phyloP scores from a whole-genome alignment of 1,140 invertebrate genomes.

The Bactericera cockerelli region DNA sequence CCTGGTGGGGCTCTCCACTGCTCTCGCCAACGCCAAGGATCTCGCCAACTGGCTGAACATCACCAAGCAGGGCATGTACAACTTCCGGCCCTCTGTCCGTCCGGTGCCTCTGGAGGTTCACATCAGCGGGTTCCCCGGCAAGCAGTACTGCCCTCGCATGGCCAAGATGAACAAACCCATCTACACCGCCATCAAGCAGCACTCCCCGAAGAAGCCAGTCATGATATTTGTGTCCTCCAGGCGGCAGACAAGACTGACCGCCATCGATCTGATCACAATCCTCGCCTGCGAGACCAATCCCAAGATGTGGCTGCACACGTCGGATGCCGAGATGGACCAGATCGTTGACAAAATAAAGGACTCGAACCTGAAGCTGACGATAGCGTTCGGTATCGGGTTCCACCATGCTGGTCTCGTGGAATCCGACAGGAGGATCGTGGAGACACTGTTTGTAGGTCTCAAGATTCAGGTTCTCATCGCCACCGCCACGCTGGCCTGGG shows the following conservation, averaged over 20 bases:
- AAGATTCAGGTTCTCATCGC: constrained; percentile 97
- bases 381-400: constrained; percentile 95
- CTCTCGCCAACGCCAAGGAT: constrained; percentile 92
- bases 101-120: constrained; percentile 96
- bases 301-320: constrained; percentile 88
- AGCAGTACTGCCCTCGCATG: constrained; percentile 99
- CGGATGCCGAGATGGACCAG: constrained; percentile 63
- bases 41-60: constrained; percentile 94
- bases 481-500: constrained; percentile 96
- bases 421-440: constrained; percentile 74
- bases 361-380: constrained; percentile 78
- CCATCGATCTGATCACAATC: constrained; percentile 88
- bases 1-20: constrained; percentile 91
- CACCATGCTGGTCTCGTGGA: constrained; percentile 95
- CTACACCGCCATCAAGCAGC: constrained; percentile 84
- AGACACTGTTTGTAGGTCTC: constrained; percentile 90
- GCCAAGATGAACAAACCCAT: constrained; percentile 99
- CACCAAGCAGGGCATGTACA: constrained; percentile 73
- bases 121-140: constrained; percentile 81
- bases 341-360: constrained; percentile 67
- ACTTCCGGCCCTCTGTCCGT: constrained; percentile 92
- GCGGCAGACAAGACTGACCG: constrained; percentile 91
- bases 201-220: constrained; percentile 78
- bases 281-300: constrained; percentile 81
- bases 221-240: constrained; percentile 96